Conservation (phyloP, 2,888 invertebrate genomes). For the Orthonychiurus folsomi region DNA sequence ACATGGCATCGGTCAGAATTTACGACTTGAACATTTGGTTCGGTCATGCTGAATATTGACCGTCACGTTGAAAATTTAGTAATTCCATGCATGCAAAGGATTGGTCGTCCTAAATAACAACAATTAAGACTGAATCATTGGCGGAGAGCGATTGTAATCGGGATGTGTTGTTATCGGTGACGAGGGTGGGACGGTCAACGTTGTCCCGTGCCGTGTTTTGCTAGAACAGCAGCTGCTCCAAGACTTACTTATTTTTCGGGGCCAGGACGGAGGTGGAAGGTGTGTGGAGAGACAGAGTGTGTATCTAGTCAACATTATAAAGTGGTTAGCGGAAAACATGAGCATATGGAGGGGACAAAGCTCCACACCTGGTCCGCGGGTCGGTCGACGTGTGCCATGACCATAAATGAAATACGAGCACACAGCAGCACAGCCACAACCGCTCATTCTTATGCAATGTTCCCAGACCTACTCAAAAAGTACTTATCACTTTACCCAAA, state of each 20-base stretch:
- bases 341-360: neutral
- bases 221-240: neutral
- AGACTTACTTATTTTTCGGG: too few relatives aligned
- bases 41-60: too few relatives aligned
- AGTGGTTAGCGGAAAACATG: neutral
- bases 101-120: too few relatives aligned
- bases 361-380: slow-evolving; percentile 15
- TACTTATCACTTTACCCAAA: neutral
- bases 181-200: neutral
- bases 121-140: neutral
- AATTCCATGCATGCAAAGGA: neutral
- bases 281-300: neutral
- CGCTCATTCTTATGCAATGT: neutral
- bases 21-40: too few relatives aligned
- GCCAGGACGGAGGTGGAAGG: neutral
- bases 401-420: slow-evolving; percentile 29
- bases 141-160: neutral
- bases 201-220: neutral
- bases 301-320: neutral
- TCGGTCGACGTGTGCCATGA: slow-evolving; percentile 27
- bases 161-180: neutral
- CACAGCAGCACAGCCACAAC: slow-evolving; percentile 6
- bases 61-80: too few relatives aligned
- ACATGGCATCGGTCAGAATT: too few relatives aligned
- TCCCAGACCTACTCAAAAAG: neutral